Base-by-base conservation (phyloP, 2,113 vertebrate species). In the Cryptomyrus ogoouensis region DNA sequence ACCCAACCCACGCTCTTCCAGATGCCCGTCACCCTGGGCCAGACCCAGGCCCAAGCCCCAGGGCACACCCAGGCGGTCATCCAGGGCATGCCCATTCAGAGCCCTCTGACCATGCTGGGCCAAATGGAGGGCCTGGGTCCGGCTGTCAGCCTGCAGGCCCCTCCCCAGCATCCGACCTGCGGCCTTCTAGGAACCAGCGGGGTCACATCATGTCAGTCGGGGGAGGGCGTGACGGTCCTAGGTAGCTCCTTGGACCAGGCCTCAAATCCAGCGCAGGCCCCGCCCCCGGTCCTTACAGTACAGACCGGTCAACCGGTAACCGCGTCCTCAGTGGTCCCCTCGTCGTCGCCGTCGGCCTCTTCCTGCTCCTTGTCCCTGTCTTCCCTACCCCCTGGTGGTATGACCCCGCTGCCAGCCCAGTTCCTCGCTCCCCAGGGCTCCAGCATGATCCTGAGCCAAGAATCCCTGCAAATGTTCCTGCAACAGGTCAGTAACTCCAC, bases 381-480 rank as follows among this genome's bases (percentile, higher is more conserved):
- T 89, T 93, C 96, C 15, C 92, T 96, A 90, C 93, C 94, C 88
- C 92, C 95, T 17, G 92, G 95, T 91, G 94, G 94, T 89, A 92
- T 96, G 94, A 91, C 95, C 46, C 88, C 96, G 1, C 91, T 94
- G 0, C 94, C 92, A 52, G 86, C 95, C 50, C 96, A 97, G 88
- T 93, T 98, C 91, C 94, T 98, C 92, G 96, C 97, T n/a, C 97
- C 96, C 90, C 94, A 96, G 10, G 90, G 96, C 1, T 50, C 97
- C 6, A 95, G 97, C 27, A 95, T 97, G 89, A 96, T 98, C 93
- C 93, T 99, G 90, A 97, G 95, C 94, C 98, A 97, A 92, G 98
- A 99, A 89, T 96, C 97, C 90, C 95, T 98, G 90, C 97, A 98
- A 92, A 97, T 99, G 97, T 98, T 99, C 94, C 96, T 99, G 58